Percentiles rank a stretch among this genome's conserved stretches.
Evolutionary conservation across 2,888 invertebrate species (phyloP).

Genomic region (Drosophila robusta): DNA sequence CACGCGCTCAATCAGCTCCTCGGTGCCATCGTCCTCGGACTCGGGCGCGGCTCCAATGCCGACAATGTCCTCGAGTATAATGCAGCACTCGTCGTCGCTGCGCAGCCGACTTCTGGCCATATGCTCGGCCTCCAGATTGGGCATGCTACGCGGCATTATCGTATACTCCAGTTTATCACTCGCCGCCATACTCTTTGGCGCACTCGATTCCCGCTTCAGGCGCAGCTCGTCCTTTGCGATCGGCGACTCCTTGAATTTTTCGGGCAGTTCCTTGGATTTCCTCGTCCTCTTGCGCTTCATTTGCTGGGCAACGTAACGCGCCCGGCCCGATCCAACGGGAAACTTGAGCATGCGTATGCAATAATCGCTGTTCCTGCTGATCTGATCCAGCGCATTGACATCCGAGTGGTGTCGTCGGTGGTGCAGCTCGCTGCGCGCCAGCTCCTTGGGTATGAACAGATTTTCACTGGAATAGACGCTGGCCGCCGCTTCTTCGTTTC

Average conservation of each 20-base stretch:
- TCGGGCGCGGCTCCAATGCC: constrained; percentile 4
- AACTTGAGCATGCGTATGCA: constrained; percentile 63
- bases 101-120: constrained; percentile 8
- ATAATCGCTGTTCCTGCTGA: constrained; percentile 24
- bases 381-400: constrained; percentile 17
- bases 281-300: constrained; percentile 8
- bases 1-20: constrained; percentile 27
- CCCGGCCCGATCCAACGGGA: constrained; percentile 67
- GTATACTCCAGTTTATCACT: not conserved
- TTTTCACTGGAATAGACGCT: constrained; percentile 55
- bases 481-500: constrained; percentile 73
- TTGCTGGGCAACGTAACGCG: constrained; percentile 59
- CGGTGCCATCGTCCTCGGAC: constrained; percentile 22
- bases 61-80: constrained; percentile 38
- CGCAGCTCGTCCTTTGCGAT: not conserved
- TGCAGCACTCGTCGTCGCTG: constrained; percentile 47
- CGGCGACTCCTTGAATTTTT: too few relatives aligned
- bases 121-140: constrained; percentile 6
- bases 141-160: constrained; percentile 10
- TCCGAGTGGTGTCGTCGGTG: constrained; percentile 20
- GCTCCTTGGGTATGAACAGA: constrained; percentile 69
- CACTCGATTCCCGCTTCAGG: constrained; percentile 35
- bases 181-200: not conserved
- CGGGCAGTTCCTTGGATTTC: constrained; percentile 8
- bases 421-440: constrained; percentile 59